phyloP scores from a whole-genome alignment of 2,113 vertebrate species.

The Xiphophorus couchianus region DNA sequence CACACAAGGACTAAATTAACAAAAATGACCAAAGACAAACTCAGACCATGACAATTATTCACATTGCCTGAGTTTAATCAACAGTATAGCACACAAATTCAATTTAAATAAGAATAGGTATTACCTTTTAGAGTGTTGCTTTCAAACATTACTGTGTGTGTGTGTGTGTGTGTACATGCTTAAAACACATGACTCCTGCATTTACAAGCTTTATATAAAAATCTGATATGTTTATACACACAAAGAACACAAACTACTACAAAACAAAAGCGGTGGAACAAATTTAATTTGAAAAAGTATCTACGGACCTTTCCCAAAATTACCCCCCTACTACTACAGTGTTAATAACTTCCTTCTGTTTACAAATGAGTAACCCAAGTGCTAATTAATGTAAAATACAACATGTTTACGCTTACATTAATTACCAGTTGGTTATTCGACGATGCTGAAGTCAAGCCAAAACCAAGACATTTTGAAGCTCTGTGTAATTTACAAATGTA shows the following conservation, averaged over 20 bases:
- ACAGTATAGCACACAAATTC: too few species aligned
- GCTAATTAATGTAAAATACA: not conserved
- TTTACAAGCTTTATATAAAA: not conserved
- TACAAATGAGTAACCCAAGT: not conserved
- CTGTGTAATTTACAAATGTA: conserved; percentile 25
- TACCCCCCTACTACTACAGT: not conserved
- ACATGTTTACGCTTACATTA: not conserved
- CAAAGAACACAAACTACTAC: not conserved
- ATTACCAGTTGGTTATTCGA: not conserved
- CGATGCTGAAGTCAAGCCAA: not conserved
- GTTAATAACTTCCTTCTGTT: not conserved
- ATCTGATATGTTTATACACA: not conserved
- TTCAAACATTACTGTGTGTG: not conserved
- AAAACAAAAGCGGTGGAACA: not conserved
- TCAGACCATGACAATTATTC: too few species aligned
- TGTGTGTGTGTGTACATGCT: not conserved
- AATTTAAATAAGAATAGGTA: too few species aligned
- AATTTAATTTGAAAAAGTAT: not conserved
- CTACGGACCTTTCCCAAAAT: not conserved
- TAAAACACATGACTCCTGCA: too few species aligned
- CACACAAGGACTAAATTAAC: too few species aligned
- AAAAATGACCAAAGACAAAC: too few species aligned
- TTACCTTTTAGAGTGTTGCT: not conserved
- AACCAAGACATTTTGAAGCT: not conserved
- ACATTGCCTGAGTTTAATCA: too few species aligned